Base-by-base conservation (phyloP, 2,113 vertebrate genomes). In the Podilymbus podiceps region DNA sequence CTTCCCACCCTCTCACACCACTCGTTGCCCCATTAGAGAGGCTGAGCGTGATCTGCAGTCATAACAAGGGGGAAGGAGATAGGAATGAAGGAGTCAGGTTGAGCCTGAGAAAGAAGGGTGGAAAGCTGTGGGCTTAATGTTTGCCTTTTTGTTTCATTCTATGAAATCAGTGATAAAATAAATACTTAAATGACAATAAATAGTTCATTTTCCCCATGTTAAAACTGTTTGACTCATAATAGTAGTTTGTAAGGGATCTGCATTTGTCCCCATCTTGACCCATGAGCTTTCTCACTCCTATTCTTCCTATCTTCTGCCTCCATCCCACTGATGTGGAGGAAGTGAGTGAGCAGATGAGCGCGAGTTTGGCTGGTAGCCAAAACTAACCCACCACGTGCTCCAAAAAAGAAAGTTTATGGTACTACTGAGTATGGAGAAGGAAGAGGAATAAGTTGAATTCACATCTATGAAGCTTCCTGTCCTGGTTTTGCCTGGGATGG, bases 41-140 rank as follows among this genome's bases (percentile, higher is more conserved):
- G 6, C 20, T 25, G 33, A 71, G 42, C 0, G 0, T 17, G 25
- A 81, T 38, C 2, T 2, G 27, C 0, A 67, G 1, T 31, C 47
- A 16, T 30, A 72, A 33, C 6, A 74, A 56, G 25, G 16, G 1
- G 6, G 5, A 62, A 81, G 44, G 40, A 68, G 62, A 46, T 15
- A 47, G 28, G 33, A 82, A 79, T 25, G 42, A 74, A 52, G 24
- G 33, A 63, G 27, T 53, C 30, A 25, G 60, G 12, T 7, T 21
- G 15, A 88, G 17, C 20, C 33, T 66, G 15, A 19, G 18, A 88
- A 74, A 81, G 31, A 1, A 0, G 3, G 5, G 6, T 62, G 11
- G 15, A 75, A 67, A 85, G 21, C 2, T 3, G 0, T 47, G 4
- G 17, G 14, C 79, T 72, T 82, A 27, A 49, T 2, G 1, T 50